Percentiles rank a stretch among this genome's conserved stretches.
Evolutionary conservation across 2,888 invertebrate species (phyloP).

Genomic region (Aspidiotus rigidus): DNA sequence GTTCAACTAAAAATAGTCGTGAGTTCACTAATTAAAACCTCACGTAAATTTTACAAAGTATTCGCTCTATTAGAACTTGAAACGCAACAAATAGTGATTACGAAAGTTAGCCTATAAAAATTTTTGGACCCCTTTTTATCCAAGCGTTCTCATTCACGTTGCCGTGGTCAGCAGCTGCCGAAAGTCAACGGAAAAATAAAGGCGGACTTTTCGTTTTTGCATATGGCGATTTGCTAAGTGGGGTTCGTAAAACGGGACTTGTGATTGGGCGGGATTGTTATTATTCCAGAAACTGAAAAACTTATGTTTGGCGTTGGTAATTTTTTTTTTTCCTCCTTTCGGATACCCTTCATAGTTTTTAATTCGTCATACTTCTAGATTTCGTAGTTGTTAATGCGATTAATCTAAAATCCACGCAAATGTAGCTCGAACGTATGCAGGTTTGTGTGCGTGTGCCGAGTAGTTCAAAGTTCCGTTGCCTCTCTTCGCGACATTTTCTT

Average conservation of each 20-base stretch:
- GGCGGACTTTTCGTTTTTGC: conserved; percentile 1
- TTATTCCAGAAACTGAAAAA: neutral
- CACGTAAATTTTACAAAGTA: too few species aligned
- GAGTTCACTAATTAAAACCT: too few species aligned
- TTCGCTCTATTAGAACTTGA: too few species aligned
- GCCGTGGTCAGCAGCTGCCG: neutral
- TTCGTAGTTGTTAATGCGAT: too few species aligned
- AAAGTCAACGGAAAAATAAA: conserved; percentile 2
- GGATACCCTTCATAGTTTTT: too few species aligned
- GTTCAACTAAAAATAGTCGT: too few species aligned
- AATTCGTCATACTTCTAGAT: too few species aligned
- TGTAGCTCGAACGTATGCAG: neutral
- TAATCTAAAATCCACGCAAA: neutral
- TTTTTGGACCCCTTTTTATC: too few species aligned
- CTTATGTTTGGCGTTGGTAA: neutral
- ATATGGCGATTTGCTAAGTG: neutral
- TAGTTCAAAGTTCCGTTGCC: neutral
- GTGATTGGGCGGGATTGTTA: conserved; percentile 1
- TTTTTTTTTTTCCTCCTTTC: neutral
- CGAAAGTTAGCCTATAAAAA: too few species aligned
- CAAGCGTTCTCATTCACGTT: too few species aligned
- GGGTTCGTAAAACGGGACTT: neutral
- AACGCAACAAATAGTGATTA: too few species aligned
- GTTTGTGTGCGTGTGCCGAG: neutral
- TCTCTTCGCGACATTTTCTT: neutral